Evolutionary conservation across 2,888 invertebrate species (phyloP).

Genomic region (Chaetogeoica ovagalla): DNA sequence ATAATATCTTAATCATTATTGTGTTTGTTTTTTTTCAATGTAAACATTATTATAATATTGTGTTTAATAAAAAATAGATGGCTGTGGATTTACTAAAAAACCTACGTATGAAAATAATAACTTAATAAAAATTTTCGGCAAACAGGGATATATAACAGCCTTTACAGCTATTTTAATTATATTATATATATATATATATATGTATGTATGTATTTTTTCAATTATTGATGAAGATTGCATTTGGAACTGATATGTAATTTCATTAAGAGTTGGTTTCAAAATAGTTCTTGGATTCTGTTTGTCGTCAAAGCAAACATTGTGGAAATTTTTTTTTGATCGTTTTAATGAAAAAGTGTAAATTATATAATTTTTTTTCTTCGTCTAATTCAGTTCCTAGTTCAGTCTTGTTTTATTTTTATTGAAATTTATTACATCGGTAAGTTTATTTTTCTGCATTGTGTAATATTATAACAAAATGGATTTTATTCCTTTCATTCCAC

Average conservation of each 20-base stretch:
- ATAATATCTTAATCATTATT: conserved; percentile 19
- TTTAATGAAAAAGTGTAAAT: not conserved
- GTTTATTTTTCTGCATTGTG: conserved; percentile 28
- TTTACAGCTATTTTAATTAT: conserved; percentile 32
- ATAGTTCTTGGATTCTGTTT: not conserved
- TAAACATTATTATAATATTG: conserved; percentile 6
- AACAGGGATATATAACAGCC: conserved; percentile 42
- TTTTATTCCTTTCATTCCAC: conserved; percentile 45
- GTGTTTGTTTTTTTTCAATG: not conserved
- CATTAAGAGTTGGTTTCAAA: conserved; percentile 6
- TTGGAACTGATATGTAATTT: conserved; percentile 31
- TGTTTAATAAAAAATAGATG: conserved; percentile 29
- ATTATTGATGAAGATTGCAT: conserved; percentile 31
- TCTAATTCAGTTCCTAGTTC: conserved; percentile 35
- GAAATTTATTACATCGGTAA: conserved; percentile 10
- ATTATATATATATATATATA: not conserved
- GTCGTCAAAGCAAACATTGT: not conserved
- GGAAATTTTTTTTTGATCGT: not conserved
- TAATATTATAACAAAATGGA: conserved; percentile 13
- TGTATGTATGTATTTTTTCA: not conserved
- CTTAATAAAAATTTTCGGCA: conserved; percentile 35
- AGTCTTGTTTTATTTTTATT: conserved; percentile 8
- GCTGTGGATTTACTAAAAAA: conserved; percentile 38
- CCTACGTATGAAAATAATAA: conserved; percentile 4
- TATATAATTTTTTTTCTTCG: conserved; percentile 2